A percentile compares a stretch with the other conserved stretches of the same genome.
These are phyloP conservation scores for Erpornis zantholeuca DNA, from an alignment of 2,113 vertebrate species.

Conservation along the genomic window DNA sequence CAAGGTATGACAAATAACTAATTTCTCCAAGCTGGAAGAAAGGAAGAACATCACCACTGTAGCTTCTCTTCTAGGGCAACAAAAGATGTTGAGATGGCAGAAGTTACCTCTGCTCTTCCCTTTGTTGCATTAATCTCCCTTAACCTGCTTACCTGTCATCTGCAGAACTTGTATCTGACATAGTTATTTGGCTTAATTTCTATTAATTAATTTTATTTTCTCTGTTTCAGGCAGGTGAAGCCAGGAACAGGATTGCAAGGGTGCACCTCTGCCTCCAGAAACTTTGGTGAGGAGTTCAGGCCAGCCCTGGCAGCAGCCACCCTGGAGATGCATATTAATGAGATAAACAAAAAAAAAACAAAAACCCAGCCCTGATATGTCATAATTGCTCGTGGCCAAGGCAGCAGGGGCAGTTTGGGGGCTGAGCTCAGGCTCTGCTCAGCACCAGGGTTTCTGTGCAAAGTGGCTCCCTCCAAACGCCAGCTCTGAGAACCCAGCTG, in stretches of 20 bases:
- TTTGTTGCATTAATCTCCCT: constrained; percentile 13
- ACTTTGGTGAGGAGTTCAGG: constrained; percentile 21
- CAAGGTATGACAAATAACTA: constrained; percentile 54
- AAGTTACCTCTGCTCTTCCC: constrained; percentile 2
- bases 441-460: constrained; percentile 58
- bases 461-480: constrained; percentile 70
- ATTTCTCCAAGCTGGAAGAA: constrained; percentile 46
- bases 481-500: constrained; percentile 78
- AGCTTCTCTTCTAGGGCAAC: constrained; percentile 9
- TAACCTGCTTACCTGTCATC: constrained; percentile 28
- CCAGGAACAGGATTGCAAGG: background rate
- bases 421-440: constrained; percentile 60
- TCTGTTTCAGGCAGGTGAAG: background rate
- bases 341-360: constrained; percentile 35
- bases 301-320: constrained; percentile 12
- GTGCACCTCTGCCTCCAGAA: background rate
- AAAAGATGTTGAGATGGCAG: background rate
- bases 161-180: background rate
- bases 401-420: constrained; percentile 58
- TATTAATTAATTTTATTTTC: constrained; percentile 18
- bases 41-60: background rate
- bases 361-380: constrained; percentile 1
- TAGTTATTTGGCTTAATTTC: background rate
- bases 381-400: constrained; percentile 60
- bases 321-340: constrained; percentile 46